Conservation (phyloP, 2,113 vertebrate species). For the Eulemur macaco region DNA sequence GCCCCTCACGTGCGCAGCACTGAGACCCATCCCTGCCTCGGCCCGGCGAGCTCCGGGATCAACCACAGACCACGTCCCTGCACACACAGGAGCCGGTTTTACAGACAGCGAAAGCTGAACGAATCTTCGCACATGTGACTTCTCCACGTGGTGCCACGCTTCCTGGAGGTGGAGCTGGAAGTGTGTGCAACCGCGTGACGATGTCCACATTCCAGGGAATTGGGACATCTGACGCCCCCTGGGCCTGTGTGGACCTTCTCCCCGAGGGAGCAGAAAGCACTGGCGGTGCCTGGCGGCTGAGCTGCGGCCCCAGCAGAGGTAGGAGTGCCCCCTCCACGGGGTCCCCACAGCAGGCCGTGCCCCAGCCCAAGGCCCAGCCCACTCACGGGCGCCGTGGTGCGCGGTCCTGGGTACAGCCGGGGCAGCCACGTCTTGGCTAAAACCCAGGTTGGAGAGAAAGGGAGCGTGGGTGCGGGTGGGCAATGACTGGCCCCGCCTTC, state of each 20-base stretch:
- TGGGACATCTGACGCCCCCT: neutral
- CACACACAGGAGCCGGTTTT: constrained; percentile 13
- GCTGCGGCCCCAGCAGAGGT: neutral
- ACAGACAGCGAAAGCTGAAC: constrained; percentile 35
- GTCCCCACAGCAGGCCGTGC: neutral
- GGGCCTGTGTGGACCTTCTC: neutral
- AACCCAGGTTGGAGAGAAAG: neutral
- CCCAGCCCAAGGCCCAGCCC: neutral
- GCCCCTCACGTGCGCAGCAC: neutral
- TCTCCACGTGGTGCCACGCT: neutral
- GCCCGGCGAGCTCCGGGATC: accelerated
- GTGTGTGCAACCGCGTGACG: neutral
- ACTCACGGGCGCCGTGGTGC: neutral
- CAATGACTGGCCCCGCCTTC: too few species aligned
- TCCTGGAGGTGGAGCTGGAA: neutral
- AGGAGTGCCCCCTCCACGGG: too few species aligned
- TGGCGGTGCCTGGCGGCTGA: neutral
- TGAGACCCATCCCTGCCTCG: neutral
- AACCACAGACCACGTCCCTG: neutral
- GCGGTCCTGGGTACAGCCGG: neutral
- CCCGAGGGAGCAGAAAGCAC: neutral
- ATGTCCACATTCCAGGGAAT: neutral
- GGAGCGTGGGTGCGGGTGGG: neutral
- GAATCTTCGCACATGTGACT: constrained; percentile 13
- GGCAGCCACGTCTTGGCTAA: neutral